Percentiles rank a stretch among this genome's conserved stretches.
Conservation (phyloP, 2,113 vertebrate genomes). For the Oryzias curvinotus region DNA sequence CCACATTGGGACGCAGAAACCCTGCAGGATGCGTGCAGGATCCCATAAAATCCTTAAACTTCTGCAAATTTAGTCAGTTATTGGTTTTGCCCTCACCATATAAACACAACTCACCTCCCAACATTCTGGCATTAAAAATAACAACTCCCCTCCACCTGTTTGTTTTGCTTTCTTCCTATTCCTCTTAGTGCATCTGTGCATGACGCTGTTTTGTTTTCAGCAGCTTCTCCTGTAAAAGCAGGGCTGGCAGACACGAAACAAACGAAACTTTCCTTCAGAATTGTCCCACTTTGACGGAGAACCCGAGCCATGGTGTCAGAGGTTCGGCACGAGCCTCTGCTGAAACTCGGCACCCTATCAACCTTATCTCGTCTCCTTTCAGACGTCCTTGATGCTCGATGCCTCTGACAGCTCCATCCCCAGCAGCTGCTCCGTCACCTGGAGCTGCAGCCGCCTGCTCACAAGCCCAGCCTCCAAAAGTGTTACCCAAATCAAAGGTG, state of each 20-base stretch:
- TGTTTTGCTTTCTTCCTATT: conserved; percentile 35
- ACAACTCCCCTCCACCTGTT: conserved; percentile 36
- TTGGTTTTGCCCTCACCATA: conserved; percentile 2
- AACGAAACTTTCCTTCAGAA: conserved; percentile 49
- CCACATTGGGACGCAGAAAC: conserved; percentile 20
- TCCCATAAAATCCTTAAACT: not conserved
- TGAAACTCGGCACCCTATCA: conserved; percentile 62
- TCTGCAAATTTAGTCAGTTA: conserved; percentile 8
- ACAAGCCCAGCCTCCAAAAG: conserved; percentile 44
- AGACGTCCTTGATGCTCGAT: conserved; percentile 34
- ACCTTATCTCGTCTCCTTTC: conserved; percentile 44
- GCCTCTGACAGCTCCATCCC: conserved; percentile 42
- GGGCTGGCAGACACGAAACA: conserved; percentile 63
- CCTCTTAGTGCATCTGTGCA: conserved; percentile 50
- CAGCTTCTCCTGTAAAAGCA: conserved; percentile 58
- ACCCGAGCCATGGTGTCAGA: conserved; percentile 67
- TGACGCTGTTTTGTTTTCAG: conserved; percentile 70
- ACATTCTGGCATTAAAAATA: conserved; percentile 54
- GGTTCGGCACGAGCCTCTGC: conserved; percentile 32
- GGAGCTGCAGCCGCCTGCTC: conserved; percentile 47
- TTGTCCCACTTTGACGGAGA: conserved; percentile 54
- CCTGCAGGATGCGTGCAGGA: conserved; percentile 26
- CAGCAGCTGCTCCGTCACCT: conserved; percentile 67
- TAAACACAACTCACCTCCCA: conserved; percentile 16
- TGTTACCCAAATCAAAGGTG: conserved; percentile 70